Evolutionary conservation across 2,113 vertebrate genomes (phyloP).

Genomic region (Limanda limanda): DNA sequence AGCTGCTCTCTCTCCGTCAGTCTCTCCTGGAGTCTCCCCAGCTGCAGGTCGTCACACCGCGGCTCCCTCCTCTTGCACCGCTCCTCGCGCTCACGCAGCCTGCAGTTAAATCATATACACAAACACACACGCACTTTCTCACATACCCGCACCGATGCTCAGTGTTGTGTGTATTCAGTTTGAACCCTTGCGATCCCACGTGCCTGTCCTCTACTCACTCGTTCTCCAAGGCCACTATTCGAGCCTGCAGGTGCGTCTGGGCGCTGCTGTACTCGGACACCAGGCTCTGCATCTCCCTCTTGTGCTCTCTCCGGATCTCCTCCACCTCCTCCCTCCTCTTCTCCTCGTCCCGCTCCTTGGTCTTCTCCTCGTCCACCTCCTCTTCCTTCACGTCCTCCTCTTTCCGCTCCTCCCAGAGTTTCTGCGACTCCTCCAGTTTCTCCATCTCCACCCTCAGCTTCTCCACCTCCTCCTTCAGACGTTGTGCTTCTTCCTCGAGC

Average conservation of each 20-base stretch:
- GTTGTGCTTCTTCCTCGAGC: slow-evolving; percentile 76
- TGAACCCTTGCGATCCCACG: not conserved
- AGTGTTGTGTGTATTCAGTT: not conserved
- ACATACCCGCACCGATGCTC: slow-evolving; percentile 9
- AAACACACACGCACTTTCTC: slow-evolving; percentile 58
- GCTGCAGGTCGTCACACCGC: slow-evolving; percentile 86
- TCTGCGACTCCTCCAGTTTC: slow-evolving; percentile 85
- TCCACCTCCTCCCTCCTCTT: slow-evolving; percentile 83
- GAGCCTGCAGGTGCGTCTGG: slow-evolving; percentile 87
- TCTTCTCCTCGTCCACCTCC: slow-evolving; percentile 74
- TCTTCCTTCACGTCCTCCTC: slow-evolving; percentile 77
- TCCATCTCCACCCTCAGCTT: slow-evolving; percentile 85
- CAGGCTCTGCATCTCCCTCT: slow-evolving; percentile 85
- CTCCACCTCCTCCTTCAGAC: slow-evolving; percentile 81
- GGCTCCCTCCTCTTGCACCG: slow-evolving; percentile 85
- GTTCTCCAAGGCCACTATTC: slow-evolving; percentile 89
- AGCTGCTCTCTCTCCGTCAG: slow-evolving; percentile 90
- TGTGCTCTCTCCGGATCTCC: slow-evolving; percentile 83
- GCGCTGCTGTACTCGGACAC: slow-evolving; percentile 88
- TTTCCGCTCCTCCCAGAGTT: slow-evolving; percentile 85
- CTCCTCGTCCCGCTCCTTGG: slow-evolving; percentile 78
- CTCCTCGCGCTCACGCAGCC: slow-evolving; percentile 89
- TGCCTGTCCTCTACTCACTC: slow-evolving; percentile 77
- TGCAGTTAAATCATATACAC: slow-evolving; percentile 72
- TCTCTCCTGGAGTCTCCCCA: slow-evolving; percentile 89